phyloP scores from a whole-genome alignment of 2,113 vertebrate genomes.

The Perca flavescens region DNA sequence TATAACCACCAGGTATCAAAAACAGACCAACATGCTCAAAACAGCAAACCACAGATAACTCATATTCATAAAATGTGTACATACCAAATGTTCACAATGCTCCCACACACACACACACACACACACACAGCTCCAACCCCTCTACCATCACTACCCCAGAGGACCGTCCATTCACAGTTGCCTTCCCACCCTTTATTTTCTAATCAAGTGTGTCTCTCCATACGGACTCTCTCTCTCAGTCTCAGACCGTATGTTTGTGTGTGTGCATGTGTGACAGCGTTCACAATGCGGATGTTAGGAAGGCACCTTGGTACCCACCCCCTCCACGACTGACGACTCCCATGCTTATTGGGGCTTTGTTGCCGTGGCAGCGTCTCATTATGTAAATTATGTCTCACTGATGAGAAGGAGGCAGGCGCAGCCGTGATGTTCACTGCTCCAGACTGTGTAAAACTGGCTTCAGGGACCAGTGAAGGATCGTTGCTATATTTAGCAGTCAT shows the following conservation, averaged over 20 bases:
- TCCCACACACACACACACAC: not conserved
- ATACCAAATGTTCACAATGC: not conserved
- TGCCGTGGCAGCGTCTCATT: conserved; percentile 80
- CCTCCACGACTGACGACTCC: conserved; percentile 61
- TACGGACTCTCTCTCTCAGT: conserved; percentile 20
- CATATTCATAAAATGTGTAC: too few species aligned
- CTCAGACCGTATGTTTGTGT: conserved; percentile 6
- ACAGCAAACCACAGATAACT: not conserved
- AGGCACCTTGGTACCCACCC: conserved; percentile 56
- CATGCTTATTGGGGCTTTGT: conserved; percentile 71
- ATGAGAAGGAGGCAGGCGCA: conserved; percentile 69
- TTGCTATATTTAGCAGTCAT: conserved; percentile 81
- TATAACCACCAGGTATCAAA: not conserved
- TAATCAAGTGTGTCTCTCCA: conserved; percentile 43
- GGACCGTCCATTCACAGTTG: conserved; percentile 39
- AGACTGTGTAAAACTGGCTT: conserved; percentile 80
- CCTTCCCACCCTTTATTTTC: conserved; percentile 50
- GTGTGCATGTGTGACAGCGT: conserved; percentile 1
- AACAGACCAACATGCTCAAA: not conserved
- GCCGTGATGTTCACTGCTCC: conserved; percentile 72
- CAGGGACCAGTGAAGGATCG: conserved; percentile 70
- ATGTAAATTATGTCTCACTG: conserved; percentile 79
- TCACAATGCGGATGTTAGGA: conserved; percentile 22
- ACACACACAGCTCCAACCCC: conserved; percentile 22
- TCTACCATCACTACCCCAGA: conserved; percentile 27